These are phyloP conservation scores for Catalaphyllia jardinei DNA, from an alignment of 64 coral and sea anemone species.

Conservation along the genomic window DNA sequence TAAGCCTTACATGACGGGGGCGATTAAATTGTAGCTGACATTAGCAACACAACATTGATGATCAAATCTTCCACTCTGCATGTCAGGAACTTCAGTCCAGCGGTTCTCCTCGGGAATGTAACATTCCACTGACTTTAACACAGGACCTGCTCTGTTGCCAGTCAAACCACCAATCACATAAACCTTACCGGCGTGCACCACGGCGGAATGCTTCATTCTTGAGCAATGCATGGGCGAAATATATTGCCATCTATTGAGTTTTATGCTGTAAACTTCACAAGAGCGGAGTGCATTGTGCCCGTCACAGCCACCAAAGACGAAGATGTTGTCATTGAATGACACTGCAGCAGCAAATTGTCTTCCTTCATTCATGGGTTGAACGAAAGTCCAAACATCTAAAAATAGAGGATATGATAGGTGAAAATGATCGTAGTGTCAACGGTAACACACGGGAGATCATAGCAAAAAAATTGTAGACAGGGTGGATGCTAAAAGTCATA, in stretches of 20 bases:
- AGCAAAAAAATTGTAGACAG: too few relatives aligned
- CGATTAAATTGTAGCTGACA: conserved; percentile 9
- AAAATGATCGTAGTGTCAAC: too few relatives aligned
- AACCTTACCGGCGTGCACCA: too few relatives aligned
- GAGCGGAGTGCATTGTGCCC: too few relatives aligned
- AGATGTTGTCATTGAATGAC: conserved; percentile 19
- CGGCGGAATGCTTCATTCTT: too few relatives aligned
- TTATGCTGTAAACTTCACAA: too few relatives aligned
- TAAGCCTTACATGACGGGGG: not conserved
- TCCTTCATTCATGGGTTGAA: conserved; percentile 53
- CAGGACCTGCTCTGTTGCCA: not conserved
- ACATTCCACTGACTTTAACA: too few relatives aligned
- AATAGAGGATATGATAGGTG: not conserved
- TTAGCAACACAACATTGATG: not conserved
- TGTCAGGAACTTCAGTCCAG: conserved; percentile 34
- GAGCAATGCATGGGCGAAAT: too few relatives aligned
- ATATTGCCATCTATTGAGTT: too few relatives aligned
- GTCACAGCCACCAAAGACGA: too few relatives aligned
- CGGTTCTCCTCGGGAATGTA: not conserved
- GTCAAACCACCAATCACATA: conserved; percentile 7
- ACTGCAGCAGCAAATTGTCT: conserved; percentile 21
- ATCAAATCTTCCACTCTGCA: conserved; percentile 32
- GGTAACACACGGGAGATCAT: too few relatives aligned
- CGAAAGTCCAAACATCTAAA: conserved; percentile 43
- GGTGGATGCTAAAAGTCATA: too few relatives aligned